Conservation (phyloP, 2,113 vertebrate species). For the Mystacornis crossleyi region DNA sequence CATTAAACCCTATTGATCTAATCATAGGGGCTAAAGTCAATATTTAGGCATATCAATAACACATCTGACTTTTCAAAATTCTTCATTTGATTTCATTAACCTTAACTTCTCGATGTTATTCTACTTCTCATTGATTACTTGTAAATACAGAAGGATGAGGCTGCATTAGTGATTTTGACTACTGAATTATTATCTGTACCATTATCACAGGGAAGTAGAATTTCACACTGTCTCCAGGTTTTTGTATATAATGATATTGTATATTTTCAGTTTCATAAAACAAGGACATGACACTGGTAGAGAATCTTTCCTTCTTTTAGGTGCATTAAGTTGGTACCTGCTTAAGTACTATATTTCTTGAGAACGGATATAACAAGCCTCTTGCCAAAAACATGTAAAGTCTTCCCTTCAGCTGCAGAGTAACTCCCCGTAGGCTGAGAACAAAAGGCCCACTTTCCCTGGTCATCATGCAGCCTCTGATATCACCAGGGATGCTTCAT, state of each 20-base stretch:
- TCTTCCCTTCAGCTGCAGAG: not conserved
- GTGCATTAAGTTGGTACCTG: fast-evolving
- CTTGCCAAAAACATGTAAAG: not conserved
- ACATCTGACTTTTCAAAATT: slow-evolving; percentile 54
- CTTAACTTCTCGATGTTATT: slow-evolving; percentile 37
- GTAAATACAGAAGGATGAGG: slow-evolving; percentile 13
- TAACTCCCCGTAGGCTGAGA: not conserved
- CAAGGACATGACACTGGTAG: not conserved
- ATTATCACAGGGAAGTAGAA: not conserved
- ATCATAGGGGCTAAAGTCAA: slow-evolving; percentile 7
- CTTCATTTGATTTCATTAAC: slow-evolving; percentile 54
- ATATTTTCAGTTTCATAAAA: not conserved
- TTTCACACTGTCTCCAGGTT: not conserved
- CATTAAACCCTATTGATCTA: slow-evolving; percentile 41
- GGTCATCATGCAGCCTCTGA: not conserved
- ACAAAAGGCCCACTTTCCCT: not conserved
- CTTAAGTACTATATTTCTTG: not conserved
- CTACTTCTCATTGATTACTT: slow-evolving; percentile 35
- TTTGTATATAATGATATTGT: not conserved
- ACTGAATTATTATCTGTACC: not conserved
- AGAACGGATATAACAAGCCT: not conserved
- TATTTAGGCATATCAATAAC: slow-evolving; percentile 36
- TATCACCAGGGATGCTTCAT: not conserved
- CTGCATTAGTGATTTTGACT: not conserved
- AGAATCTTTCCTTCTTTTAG: not conserved